Evolutionary conservation across 2,113 vertebrate species (phyloP).

Genomic region (Nannospalax galili): DNA sequence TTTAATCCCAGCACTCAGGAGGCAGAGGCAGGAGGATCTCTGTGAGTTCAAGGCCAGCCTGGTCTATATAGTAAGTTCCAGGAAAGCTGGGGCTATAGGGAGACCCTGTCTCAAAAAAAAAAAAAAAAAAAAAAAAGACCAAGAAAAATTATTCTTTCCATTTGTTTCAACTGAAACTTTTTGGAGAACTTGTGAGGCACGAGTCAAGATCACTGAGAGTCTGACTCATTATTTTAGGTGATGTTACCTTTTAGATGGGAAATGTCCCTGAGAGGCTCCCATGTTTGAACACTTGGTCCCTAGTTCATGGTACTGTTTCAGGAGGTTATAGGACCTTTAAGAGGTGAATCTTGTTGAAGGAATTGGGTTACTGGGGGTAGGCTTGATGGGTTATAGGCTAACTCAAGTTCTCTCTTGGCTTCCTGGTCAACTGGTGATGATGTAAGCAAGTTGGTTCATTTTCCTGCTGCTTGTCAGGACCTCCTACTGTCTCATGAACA

Average conservation of each 20-base stretch:
- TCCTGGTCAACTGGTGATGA: neutral
- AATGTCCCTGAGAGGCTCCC: neutral
- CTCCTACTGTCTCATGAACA: neutral
- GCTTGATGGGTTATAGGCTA: neutral
- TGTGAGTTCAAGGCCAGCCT: too few species aligned
- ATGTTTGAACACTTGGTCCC: neutral
- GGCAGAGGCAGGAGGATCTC: too few species aligned
- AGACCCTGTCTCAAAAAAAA: too few species aligned
- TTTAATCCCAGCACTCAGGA: too few species aligned
- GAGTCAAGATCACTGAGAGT: neutral
- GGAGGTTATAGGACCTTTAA: neutral
- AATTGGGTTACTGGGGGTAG: neutral
- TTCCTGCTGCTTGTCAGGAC: neutral
- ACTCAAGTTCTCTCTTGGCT: neutral
- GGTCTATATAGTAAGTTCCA: too few species aligned
- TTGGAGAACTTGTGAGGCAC: neutral
- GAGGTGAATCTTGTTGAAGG: neutral
- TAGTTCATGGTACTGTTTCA: neutral
- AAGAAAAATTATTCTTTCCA: neutral
- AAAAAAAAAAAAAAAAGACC: too few species aligned
- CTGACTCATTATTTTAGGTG: neutral
- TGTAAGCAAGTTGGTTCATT: neutral
- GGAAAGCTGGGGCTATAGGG: too few species aligned
- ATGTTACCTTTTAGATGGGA: neutral
- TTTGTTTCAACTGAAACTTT: neutral